Evolutionary conservation across 1,140 invertebrate species (phyloP), one percentile per base, ranked within the genome.

Genomic region (Dendroctonus valens): DNA sequence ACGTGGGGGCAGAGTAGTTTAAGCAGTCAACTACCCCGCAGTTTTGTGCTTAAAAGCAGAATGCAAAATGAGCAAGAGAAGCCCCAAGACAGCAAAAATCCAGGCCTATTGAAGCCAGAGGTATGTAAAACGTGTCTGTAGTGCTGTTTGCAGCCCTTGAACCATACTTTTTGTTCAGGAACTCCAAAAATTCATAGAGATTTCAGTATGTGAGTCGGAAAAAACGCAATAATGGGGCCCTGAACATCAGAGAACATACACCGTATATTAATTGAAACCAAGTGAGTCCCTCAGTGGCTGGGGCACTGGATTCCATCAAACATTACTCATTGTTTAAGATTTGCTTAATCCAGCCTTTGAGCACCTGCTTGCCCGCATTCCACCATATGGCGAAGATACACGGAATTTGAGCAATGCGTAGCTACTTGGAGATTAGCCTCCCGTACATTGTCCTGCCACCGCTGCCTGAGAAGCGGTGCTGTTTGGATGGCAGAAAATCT

Each of bases 231-330:
- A 90, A 89, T 77, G 87, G 89, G 49, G 85, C 90, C 0, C 81
- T 93, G 61, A 91, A 92, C 78, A 83, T 92, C 67, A 83, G 89
- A 75, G 91, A 93, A 76, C 91, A 89, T 92, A 89, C 76, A 91
- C 89, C 7, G 91, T 92, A 6, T 93, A 93, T 82, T 92, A 73
- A 87, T 93, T 73, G 91, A 93, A 83, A 87, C 90, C 61, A 92
- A 88, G 89, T 90, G 80, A 83, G 83, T 83, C 37, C 6, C 2
- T 9, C 44, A 44, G 11, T n/a, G 12, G 50, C 44, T 14, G 26
- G 26, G 26, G 3, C 26, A n/a, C 26, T 26, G 26, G 26, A 26
- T 26, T 26, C 26, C 26, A 26, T 26, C 26, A 26, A 26, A 2
- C 26, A 26, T 26, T 26, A 26, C 1, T 26, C 0, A 38, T 50